Evolutionary conservation across 2,113 vertebrate genomes (phyloP).

Genomic region (Amphiprion ocellaris): DNA sequence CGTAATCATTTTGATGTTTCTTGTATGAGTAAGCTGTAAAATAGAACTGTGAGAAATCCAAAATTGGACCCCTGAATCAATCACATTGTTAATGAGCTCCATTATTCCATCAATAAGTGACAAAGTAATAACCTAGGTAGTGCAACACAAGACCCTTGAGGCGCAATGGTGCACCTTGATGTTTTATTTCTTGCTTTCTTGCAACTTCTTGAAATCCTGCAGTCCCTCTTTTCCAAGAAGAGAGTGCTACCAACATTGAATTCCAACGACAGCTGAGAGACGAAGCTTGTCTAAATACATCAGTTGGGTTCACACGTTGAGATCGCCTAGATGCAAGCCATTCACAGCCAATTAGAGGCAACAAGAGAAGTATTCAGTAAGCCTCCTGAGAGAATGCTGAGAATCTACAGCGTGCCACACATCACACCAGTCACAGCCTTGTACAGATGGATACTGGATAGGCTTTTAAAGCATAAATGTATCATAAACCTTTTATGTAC

Average conservation of each 20-base stretch:
- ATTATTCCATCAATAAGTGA: slow-evolving; percentile 18
- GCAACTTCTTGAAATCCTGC: slow-evolving; percentile 1
- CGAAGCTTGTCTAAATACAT: slow-evolving; percentile 36
- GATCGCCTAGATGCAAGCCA: slow-evolving; percentile 30
- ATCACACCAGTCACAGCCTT: slow-evolving; percentile 22
- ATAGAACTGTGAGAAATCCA: background rate
- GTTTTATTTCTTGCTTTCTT: slow-evolving; percentile 39
- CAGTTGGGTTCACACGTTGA: slow-evolving; percentile 57
- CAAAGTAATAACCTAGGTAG: slow-evolving; percentile 1
- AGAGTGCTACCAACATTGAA: slow-evolving; percentile 15
- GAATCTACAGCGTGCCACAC: slow-evolving; percentile 56
- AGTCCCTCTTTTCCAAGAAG: slow-evolving; percentile 21
- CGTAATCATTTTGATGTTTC: background rate
- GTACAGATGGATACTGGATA: slow-evolving; percentile 28
- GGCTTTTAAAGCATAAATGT: slow-evolving; percentile 13
- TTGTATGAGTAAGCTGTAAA: background rate
- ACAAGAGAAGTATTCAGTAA: slow-evolving; percentile 65
- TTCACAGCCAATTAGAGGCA: slow-evolving; percentile 64
- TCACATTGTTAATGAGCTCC: background rate
- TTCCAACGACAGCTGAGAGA: slow-evolving; percentile 22
- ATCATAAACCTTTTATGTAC: slow-evolving; percentile 18
- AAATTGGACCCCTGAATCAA: background rate
- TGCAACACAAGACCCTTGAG: background rate
- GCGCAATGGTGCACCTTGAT: slow-evolving; percentile 12
- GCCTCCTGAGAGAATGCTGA: slow-evolving; percentile 58